Percentiles rank a stretch among this genome's conserved stretches.
These are phyloP conservation scores for Leucania comma DNA, from an alignment of 2,888 invertebrate species.

Conservation along the genomic window DNA sequence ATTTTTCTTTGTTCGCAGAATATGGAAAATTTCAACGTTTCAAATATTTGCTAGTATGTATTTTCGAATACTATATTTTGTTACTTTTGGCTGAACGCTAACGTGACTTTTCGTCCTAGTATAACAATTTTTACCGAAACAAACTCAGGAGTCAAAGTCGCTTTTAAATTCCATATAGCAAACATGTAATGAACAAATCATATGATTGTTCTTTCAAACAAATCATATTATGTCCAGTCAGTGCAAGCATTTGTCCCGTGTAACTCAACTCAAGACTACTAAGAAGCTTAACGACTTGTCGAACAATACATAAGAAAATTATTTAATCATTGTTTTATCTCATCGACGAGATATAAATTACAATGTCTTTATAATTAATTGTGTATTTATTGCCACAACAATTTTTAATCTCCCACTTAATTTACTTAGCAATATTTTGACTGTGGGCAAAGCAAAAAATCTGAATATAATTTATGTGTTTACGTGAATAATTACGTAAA, in stretches of 20 bases:
- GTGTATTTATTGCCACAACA: neutral
- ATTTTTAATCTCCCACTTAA: constrained; percentile 8
- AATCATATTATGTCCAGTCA: too few species aligned
- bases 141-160: too few species aligned
- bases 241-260: too few species aligned
- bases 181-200: too few species aligned
- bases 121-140: too few species aligned
- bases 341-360: constrained; percentile 3
- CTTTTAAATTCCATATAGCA: too few species aligned
- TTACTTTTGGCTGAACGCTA: neutral
- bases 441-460: constrained; percentile 24
- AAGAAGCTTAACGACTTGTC: too few species aligned
- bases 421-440: constrained; percentile 28
- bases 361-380: constrained; percentile 24
- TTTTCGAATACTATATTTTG: neutral
- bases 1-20: neutral
- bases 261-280: too few species aligned
- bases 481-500: constrained; percentile 39
- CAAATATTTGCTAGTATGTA: neutral
- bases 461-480: constrained; percentile 36
- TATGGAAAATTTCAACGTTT: neutral
- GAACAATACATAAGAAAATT: too few species aligned
- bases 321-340: constrained; percentile 1
- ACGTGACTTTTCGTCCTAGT: too few species aligned
- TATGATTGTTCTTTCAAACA: too few species aligned